Conservation (phyloP, 1,140 invertebrate genomes). For the Drosophila pandora region DNA sequence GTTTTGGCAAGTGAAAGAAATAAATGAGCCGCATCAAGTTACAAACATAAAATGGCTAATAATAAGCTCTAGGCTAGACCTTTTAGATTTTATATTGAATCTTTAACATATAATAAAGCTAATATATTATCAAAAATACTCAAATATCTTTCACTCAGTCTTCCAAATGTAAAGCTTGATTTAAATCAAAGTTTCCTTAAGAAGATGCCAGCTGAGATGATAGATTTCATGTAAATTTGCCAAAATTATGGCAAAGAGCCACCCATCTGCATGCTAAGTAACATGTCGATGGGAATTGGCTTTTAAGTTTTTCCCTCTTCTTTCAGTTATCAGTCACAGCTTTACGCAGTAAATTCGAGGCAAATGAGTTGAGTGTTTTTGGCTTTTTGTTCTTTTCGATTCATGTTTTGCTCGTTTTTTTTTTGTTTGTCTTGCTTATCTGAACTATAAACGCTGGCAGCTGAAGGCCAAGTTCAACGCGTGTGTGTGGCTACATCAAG, state of each 20-base stretch:
- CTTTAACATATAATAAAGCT: too few species aligned
- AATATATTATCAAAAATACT: too few species aligned
- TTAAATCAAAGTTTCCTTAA: background rate
- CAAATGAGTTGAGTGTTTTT: conserved; percentile 60
- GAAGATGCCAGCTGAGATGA: background rate
- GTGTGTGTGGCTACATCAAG: conserved; percentile 53
- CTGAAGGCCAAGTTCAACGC: conserved; percentile 67
- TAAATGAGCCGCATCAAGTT: background rate
- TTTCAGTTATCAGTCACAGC: conserved; percentile 58
- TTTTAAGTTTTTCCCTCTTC: background rate
- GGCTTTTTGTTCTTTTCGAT: conserved; percentile 19
- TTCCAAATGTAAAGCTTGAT: background rate
- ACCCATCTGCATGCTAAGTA: conserved; percentile 60
- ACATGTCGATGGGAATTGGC: conserved; percentile 15
- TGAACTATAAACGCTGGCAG: conserved; percentile 54
- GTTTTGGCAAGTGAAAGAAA: background rate
- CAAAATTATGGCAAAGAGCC: conserved; percentile 46
- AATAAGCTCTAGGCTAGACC: too few species aligned
- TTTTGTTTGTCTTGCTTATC: conserved; percentile 65
- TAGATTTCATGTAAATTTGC: conserved; percentile 55
- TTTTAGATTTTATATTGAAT: background rate
- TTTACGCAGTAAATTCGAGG: conserved; percentile 56
- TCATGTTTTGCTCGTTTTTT: conserved; percentile 24
- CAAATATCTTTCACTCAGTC: too few species aligned
- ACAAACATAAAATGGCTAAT: background rate